These are phyloP conservation scores for Pseudochirops corinnae DNA, from an alignment of 2,797 vertebrate species.

Conservation along the genomic window DNA sequence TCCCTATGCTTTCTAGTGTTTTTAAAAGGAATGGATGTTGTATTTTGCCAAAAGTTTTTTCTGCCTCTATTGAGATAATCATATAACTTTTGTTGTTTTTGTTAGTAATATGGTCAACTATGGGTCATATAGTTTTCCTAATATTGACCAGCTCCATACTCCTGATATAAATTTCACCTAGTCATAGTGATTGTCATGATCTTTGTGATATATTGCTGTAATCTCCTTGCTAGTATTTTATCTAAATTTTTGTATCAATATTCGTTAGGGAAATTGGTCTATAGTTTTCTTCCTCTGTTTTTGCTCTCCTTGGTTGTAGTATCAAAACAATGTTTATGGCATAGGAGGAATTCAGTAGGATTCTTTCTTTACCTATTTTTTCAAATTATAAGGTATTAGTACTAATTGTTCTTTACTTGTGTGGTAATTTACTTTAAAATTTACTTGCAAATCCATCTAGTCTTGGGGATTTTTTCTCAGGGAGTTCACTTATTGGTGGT, in stretches of 20 bases:
- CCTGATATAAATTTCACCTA: not conserved
- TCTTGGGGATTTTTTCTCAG: not conserved
- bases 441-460: not conserved
- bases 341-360: too few species aligned
- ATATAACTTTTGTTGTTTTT: not conserved
- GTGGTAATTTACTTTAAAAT: too few species aligned
- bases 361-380: too few species aligned
- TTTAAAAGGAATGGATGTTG: not conserved
- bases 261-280: not conserved
- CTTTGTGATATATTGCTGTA: not conserved
- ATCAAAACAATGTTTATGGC: too few species aligned
- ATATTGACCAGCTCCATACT: not conserved
- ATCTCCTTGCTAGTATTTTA: not conserved
- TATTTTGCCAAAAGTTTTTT: not conserved
- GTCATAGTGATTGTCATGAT: not conserved
- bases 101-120: not conserved
- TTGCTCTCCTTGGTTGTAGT: too few species aligned
- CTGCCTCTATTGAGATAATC: not conserved
- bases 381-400: too few species aligned
- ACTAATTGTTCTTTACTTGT: too few species aligned
- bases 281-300: not conserved
- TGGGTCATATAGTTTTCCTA: not conserved
- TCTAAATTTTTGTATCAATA: not conserved
- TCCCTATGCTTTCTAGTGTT: not conserved
- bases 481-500: not conserved